Evolutionary conservation across 1,140 invertebrate species (phyloP).

Genomic region (Antheraea pernyi): DNA sequence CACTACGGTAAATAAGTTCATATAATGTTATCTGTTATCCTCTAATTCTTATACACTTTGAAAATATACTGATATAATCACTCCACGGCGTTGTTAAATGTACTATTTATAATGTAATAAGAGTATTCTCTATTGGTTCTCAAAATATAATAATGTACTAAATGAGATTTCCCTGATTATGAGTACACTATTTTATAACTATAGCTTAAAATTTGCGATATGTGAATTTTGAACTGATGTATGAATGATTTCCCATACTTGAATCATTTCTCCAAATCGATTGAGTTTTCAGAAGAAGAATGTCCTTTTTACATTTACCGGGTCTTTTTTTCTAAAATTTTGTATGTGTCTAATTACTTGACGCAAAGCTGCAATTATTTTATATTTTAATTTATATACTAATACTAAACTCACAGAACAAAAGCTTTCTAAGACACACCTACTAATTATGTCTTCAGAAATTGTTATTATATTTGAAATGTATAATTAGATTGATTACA

Average conservation of each 20-base stretch:
- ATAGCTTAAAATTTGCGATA: background rate
- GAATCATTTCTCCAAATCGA: background rate
- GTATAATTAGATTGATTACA: background rate
- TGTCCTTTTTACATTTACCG: background rate
- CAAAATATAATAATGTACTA: background rate
- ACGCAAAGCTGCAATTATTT: background rate
- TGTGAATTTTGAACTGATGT: slow-evolving; percentile 3
- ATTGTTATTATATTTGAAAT: background rate
- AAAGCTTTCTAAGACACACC: no score
- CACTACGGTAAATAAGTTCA: background rate
- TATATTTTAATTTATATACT: background rate
- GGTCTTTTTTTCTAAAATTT: background rate
- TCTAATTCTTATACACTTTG: background rate
- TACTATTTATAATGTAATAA: background rate
- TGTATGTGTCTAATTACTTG: background rate
- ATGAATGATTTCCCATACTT: background rate
- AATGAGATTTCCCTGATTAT: background rate
- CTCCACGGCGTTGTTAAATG: background rate
- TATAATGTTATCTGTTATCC: background rate
- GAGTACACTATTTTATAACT: background rate
- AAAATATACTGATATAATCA: background rate
- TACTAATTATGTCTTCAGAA: background rate
- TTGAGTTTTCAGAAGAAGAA: background rate
- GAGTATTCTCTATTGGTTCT: background rate
- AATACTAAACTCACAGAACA: no score